Percentiles rank a stretch among this genome's conserved stretches.
These are phyloP conservation scores for Montipora efflorescens DNA, from an alignment of 64 coral and sea anemone species.

Conservation along the genomic window DNA sequence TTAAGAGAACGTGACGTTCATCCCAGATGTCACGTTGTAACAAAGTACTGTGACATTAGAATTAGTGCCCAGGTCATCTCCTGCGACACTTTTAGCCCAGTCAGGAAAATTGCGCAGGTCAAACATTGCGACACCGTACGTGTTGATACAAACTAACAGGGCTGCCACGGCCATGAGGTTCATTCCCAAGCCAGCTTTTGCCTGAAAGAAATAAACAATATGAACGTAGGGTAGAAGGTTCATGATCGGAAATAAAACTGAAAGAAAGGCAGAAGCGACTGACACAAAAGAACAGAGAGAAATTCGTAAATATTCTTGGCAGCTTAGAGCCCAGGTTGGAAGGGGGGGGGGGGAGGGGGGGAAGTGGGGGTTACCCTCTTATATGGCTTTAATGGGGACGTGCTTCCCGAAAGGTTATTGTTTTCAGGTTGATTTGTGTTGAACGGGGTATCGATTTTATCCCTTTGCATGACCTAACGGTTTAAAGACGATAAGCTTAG, in stretches of 20 bases:
- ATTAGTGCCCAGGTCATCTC: constrained; percentile 14
- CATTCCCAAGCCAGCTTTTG: constrained; percentile 93
- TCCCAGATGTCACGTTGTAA: constrained; percentile 25
- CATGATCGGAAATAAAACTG: neutral
- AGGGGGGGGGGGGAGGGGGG: no score
- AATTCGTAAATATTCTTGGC: no score
- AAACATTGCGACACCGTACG: constrained; percentile 82
- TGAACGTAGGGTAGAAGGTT: no score
- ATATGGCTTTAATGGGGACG: no score
- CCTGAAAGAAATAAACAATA: constrained; percentile 59
- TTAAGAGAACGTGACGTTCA: neutral
- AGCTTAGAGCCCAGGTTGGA: no score
- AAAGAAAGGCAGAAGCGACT: neutral
- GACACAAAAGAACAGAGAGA: no score
- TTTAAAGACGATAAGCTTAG: no score
- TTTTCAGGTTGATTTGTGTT: no score
- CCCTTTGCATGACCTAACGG: no score
- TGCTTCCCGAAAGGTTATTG: no score
- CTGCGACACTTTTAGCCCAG: constrained; percentile 60
- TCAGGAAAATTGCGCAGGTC: constrained; percentile 74
- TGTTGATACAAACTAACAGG: constrained; percentile 79
- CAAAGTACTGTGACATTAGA: constrained; percentile 62
- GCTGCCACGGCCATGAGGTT: constrained; percentile 77
- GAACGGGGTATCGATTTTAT: no score
- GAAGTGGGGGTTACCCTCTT: no score